Evolutionary conservation across 1,140 invertebrate genomes (phyloP), one percentile per base, ranked within the genome.

Genomic region (Neodiprion pinetum): DNA sequence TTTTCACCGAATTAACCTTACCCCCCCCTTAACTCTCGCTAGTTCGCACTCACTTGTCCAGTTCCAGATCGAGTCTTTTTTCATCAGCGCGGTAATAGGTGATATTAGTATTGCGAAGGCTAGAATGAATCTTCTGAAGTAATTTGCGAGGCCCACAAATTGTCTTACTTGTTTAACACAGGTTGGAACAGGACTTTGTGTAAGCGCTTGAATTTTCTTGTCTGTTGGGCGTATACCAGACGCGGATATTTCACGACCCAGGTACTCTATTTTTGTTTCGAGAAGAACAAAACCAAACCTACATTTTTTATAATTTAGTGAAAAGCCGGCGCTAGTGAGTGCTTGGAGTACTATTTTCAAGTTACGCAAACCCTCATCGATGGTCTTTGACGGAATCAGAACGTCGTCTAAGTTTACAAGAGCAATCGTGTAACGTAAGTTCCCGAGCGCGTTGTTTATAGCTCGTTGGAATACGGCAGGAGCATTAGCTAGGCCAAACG

Each of bases 61-160:
- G 11, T 65, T 5, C 70, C 70, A 76, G 48, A 67, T 23, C 1
- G 40, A 9, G 14, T 40, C 14, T 14, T 73, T 73, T 67, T 73
- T 71, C 14, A 72, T 28, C 48, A 76, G 40, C 28, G 21, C 47
- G 17, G 47, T 50, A 50, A 76, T 47, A 4, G 21, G 12, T 74
- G 47, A 17, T 72, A 69, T 21, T 14, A 76, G 75, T 40, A 73
- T 73, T 0, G 82, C 67, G 71, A 80, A 86, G 9, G 79, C 69
- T n/a, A 66, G 49, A 28, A 86, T 78, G 65, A 81, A 86, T 28
- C 76, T 68, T 67, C 81, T 53, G 70, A 82, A 85, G 71, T 80
- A 85, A 2, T 76, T 76, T 1, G 73, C 50, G 2, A 87, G 68
- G 7, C 83, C 84, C 10, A 86, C 40, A 76, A 85, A 84, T 53